A percentile compares a stretch with the other conserved stretches of the same genome.
These are phyloP conservation scores for Drosophila murphyi DNA, from an alignment of 1,140 invertebrate species.

Conservation along the genomic window DNA sequence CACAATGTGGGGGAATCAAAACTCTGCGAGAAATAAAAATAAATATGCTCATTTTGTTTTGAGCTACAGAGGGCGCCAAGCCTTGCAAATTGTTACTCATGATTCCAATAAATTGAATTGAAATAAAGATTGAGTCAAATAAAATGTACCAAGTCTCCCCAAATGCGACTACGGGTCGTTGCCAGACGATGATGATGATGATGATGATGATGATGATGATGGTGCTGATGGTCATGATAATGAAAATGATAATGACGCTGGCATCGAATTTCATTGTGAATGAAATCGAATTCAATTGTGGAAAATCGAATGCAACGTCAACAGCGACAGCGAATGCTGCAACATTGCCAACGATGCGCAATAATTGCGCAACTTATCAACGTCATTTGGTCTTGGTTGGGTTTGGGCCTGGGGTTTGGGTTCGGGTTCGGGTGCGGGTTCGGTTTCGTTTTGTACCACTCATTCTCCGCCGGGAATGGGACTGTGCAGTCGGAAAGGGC, in stretches of 20 bases:
- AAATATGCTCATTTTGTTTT: constrained; percentile 72
- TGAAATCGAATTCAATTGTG: constrained; percentile 64
- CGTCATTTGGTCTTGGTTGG: constrained; percentile 37
- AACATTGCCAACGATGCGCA: constrained; percentile 44
- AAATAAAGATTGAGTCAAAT: constrained; percentile 56
- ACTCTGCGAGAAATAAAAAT: constrained; percentile 4
- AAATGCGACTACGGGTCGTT: constrained; percentile 45
- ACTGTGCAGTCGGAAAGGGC: not conserved
- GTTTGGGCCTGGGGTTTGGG: not conserved
- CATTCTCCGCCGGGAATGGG: constrained; percentile 2
- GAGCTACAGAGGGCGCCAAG: constrained; percentile 56
- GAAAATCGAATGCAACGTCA: constrained; percentile 42
- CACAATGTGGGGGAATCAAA: not conserved
- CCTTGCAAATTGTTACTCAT: constrained; percentile 75
- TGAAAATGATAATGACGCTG: constrained; percentile 39
- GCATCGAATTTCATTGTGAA: constrained; percentile 61
- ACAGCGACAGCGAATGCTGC: constrained; percentile 6
- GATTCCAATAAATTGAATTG: constrained; percentile 62
- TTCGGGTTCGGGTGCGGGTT: too few relatives aligned
- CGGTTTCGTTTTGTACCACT: not conserved
- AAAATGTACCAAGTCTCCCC: constrained; percentile 24
- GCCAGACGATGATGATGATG: constrained; percentile 42
- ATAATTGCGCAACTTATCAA: constrained; percentile 64
- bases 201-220: constrained; percentile 44
- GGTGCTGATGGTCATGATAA: constrained; percentile 44